Conservation (phyloP, 35 echinoderm and acorn worm genomes). For the Antedon bifida region DNA sequence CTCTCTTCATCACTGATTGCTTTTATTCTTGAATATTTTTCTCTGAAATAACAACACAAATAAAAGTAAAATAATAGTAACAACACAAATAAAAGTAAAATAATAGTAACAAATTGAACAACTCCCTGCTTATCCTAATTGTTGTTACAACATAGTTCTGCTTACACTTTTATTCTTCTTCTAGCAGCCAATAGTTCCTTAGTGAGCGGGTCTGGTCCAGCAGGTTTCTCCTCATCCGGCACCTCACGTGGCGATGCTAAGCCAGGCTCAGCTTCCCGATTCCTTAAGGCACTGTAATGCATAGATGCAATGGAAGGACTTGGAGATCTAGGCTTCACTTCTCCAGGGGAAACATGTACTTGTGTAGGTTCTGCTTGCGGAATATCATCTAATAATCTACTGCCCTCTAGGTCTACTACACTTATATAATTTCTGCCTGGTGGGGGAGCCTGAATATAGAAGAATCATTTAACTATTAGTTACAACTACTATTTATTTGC, state of each 20-base stretch:
- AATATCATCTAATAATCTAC: constrained; percentile 33
- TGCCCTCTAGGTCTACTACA: constrained; percentile 70
- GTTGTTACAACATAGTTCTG: background rate
- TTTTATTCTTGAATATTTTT: background rate
- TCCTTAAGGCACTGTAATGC: constrained; percentile 63
- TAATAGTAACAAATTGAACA: no score
- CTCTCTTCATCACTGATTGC: constrained; percentile 21
- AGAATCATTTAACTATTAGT: background rate
- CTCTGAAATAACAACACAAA: no score
- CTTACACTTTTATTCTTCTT: background rate
- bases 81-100: no score
- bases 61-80: background rate
- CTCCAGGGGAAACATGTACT: background rate
- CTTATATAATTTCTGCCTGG: constrained; percentile 59
- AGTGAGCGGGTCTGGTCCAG: constrained; percentile 1
- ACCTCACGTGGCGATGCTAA: background rate
- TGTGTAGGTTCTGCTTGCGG: background rate
- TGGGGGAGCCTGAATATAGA: background rate
- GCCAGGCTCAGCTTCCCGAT: constrained; percentile 31
- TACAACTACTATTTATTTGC: no score
- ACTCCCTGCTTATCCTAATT: no score
- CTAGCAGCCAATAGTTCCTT: background rate
- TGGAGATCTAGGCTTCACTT: no score
- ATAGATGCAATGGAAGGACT: constrained; percentile 48
- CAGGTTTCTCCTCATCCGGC: background rate